Conservation (phyloP, 1,140 invertebrate species). For the Lucilia cuprina region DNA sequence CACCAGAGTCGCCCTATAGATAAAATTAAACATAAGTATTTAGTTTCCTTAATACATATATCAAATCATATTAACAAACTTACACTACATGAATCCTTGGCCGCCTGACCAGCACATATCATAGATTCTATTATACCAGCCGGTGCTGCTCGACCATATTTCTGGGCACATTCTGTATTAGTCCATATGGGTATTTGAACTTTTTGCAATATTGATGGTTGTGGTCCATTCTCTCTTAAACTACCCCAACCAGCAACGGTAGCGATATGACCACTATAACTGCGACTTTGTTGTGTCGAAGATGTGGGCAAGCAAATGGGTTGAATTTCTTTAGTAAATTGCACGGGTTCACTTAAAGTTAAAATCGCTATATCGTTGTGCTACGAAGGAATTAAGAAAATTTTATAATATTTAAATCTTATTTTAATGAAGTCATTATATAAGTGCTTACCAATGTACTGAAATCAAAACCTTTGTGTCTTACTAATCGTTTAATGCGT, state of each 20-base stretch:
- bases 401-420: neutral
- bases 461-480: constrained; percentile 83
- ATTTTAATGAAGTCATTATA: too few relatives aligned
- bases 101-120: constrained; percentile 82
- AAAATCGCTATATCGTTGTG: constrained; percentile 89
- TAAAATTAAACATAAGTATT: too few relatives aligned
- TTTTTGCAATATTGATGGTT: constrained; percentile 81
- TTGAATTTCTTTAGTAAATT: constrained; percentile 76
- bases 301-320: constrained; percentile 82
- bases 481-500: constrained; percentile 80
- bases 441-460: constrained; percentile 79
- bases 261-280: constrained; percentile 73
- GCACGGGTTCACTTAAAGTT: constrained; percentile 79
- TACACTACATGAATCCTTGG: constrained; percentile 89
- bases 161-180: constrained; percentile 77
- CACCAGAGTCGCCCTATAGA: constrained; percentile 87
- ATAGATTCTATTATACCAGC: constrained; percentile 88
- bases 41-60: too few relatives aligned
- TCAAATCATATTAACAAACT: too few relatives aligned
- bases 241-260: constrained; percentile 82
- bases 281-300: constrained; percentile 57
- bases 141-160: constrained; percentile 85
- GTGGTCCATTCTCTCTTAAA: constrained; percentile 73
- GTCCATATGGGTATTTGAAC: constrained; percentile 85
- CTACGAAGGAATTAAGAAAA: constrained; percentile 41